Percentiles rank a stretch among this genome's conserved stretches.
These are phyloP conservation scores for Cyprinus carpio DNA, from an alignment of 2,113 vertebrate genomes.

Conservation along the genomic window DNA sequence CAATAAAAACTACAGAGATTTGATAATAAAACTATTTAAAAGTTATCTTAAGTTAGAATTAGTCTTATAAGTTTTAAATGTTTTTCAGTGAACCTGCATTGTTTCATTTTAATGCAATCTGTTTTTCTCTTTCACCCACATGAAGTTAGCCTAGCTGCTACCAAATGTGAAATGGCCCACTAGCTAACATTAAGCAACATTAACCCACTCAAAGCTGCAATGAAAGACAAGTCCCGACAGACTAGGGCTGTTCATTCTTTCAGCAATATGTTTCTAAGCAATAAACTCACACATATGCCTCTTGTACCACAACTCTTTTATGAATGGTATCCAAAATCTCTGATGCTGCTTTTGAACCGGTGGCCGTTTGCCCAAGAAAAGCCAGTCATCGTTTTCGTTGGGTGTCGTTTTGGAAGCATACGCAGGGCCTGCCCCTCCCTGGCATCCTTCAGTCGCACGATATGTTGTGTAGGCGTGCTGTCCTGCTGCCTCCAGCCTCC, in stretches of 20 bases:
- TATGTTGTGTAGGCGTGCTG: conserved; percentile 43
- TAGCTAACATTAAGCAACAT: neutral
- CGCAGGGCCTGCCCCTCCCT: conserved; percentile 5
- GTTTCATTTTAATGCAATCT: too few species aligned
- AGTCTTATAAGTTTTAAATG: neutral
- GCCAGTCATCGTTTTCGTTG: neutral
- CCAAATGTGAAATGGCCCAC: neutral
- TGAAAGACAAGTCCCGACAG: neutral
- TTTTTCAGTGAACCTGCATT: neutral
- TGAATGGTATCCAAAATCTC: neutral
- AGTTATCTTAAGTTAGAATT: neutral
- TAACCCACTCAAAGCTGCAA: neutral
- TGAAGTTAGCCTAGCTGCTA: neutral
- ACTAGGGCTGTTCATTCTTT: neutral
- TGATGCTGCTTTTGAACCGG: neutral
- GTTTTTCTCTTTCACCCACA: neutral
- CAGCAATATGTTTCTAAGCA: neutral
- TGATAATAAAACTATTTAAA: too few species aligned
- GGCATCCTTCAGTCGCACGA: conserved; percentile 20
- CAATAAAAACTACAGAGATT: too few species aligned
- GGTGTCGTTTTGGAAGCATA: conserved; percentile 3
- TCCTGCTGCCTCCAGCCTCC: neutral
- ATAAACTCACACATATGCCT: neutral
- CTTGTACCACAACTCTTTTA: neutral
- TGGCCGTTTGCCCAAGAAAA: neutral